Evolutionary conservation across 2,888 invertebrate genomes (phyloP).

Genomic region (Ophion ventricosus): DNA sequence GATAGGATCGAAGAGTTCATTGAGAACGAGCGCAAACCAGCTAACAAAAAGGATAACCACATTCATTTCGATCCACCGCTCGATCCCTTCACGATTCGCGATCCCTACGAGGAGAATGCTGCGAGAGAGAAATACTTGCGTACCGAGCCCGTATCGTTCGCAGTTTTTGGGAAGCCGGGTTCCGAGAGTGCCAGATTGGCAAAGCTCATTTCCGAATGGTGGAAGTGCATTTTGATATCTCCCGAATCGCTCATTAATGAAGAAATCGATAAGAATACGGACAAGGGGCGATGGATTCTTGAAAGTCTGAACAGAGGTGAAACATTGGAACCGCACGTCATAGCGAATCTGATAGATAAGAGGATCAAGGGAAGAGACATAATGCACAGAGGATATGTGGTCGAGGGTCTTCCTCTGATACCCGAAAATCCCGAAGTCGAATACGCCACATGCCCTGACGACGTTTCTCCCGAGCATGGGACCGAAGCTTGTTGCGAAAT

Average conservation of each 20-base stretch:
- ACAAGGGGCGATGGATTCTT: slow-evolving; percentile 86
- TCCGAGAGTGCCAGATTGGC: slow-evolving; percentile 85
- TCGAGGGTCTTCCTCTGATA: slow-evolving; percentile 88
- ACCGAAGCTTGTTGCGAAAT: slow-evolving; percentile 19
- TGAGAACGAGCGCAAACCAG: slow-evolving; percentile 38
- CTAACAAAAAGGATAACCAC: slow-evolving; percentile 16
- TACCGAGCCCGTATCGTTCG: slow-evolving; percentile 85
- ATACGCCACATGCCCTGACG: slow-evolving; percentile 74
- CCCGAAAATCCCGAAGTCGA: slow-evolving; percentile 81
- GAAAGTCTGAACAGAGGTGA: slow-evolving; percentile 86
- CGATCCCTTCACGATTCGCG: slow-evolving; percentile 70
- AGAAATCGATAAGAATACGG: slow-evolving; percentile 85
- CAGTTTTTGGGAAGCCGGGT: slow-evolving; percentile 87
- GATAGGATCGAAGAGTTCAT: slow-evolving; percentile 75
- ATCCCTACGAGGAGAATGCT: slow-evolving; percentile 85
- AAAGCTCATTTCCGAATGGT: slow-evolving; percentile 85
- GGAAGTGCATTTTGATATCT: slow-evolving; percentile 86
- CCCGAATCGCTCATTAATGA: slow-evolving; percentile 85
- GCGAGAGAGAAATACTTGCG: slow-evolving; percentile 84
- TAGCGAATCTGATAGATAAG: slow-evolving; percentile 84
- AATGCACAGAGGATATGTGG: slow-evolving; percentile 87
- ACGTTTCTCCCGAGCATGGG: background rate
- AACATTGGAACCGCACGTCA: slow-evolving; percentile 84
- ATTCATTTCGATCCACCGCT: slow-evolving; percentile 67
- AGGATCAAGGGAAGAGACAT: slow-evolving; percentile 85